Conservation (phyloP, 2,113 vertebrate genomes). For the Gobius niger region DNA sequence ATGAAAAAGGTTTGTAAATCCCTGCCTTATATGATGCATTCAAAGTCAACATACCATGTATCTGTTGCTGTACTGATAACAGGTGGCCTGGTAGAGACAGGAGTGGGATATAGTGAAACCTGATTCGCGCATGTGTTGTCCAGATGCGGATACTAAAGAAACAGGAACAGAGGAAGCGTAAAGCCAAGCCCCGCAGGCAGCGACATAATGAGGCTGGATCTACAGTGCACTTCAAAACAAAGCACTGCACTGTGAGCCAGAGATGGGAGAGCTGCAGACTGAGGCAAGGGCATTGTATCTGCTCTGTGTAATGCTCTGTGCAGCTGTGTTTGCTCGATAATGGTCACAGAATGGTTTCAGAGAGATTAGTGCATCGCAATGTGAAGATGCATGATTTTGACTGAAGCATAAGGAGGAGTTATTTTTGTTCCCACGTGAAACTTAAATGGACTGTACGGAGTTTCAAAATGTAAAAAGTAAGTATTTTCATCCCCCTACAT, state of each 20-base stretch:
- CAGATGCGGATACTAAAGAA: slow-evolving; percentile 70
- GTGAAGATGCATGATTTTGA: no score
- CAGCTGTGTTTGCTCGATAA: background rate
- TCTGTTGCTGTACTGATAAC: background rate
- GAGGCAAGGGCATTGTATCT: background rate
- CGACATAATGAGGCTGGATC: slow-evolving; percentile 65
- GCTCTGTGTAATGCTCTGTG: background rate
- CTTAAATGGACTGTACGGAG: no score
- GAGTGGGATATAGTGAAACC: slow-evolving; percentile 37
- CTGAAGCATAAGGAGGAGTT: no score
- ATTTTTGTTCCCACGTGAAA: no score
- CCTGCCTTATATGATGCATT: no score
- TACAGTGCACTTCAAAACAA: slow-evolving; percentile 59
- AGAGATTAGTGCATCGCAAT: background rate
- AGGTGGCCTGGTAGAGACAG: slow-evolving; percentile 9
- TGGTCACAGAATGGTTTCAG: background rate
- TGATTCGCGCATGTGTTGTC: slow-evolving; percentile 65
- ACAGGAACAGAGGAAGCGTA: slow-evolving; percentile 28
- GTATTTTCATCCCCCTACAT: no score
- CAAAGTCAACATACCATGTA: background rate
- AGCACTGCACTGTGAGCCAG: slow-evolving; percentile 1
- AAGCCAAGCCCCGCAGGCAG: slow-evolving; percentile 50
- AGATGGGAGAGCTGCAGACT: slow-evolving; percentile 6
- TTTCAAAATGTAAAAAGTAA: no score
- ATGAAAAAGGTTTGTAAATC: no score